Evolutionary conservation across 2,888 invertebrate species (phyloP).

Genomic region (Philonicus albiceps): DNA sequence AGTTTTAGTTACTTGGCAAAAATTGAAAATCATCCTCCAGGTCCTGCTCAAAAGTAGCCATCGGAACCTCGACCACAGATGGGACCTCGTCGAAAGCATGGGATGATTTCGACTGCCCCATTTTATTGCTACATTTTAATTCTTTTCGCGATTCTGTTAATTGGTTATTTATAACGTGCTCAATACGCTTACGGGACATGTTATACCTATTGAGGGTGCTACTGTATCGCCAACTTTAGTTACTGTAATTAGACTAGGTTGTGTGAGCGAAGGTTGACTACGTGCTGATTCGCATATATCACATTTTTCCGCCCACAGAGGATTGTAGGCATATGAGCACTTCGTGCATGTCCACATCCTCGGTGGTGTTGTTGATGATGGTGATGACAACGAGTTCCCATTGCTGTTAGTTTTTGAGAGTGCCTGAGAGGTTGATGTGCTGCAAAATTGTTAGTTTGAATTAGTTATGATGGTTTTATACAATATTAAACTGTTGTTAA

Average conservation of each 20-base stretch:
- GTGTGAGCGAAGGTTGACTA: conserved; percentile 69
- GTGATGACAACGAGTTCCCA: conserved; percentile 57
- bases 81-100: conserved; percentile 54
- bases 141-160: conserved; percentile 52
- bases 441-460: conserved; percentile 5
- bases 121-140: conserved; percentile 52
- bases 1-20: conserved; percentile 65
- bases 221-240: conserved; percentile 63
- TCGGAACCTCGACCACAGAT: conserved; percentile 66
- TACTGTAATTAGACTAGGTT: conserved; percentile 76
- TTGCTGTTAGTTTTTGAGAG: conserved; percentile 51
- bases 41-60: conserved; percentile 74
- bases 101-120: conserved; percentile 52
- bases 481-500: not conserved
- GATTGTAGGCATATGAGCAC: conserved; percentile 89
- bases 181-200: not conserved
- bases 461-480: not conserved
- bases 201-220: conserved; percentile 53
- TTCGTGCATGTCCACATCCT: conserved; percentile 88
- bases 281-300: conserved; percentile 80
- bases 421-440: conserved; percentile 50
- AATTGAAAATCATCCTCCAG: conserved; percentile 75
- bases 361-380: conserved; percentile 52
- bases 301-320: conserved; percentile 79
- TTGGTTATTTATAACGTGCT: not conserved